Conservation (phyloP, 2,797 vertebrate genomes). For the Pseudocheirus occidentalis region DNA sequence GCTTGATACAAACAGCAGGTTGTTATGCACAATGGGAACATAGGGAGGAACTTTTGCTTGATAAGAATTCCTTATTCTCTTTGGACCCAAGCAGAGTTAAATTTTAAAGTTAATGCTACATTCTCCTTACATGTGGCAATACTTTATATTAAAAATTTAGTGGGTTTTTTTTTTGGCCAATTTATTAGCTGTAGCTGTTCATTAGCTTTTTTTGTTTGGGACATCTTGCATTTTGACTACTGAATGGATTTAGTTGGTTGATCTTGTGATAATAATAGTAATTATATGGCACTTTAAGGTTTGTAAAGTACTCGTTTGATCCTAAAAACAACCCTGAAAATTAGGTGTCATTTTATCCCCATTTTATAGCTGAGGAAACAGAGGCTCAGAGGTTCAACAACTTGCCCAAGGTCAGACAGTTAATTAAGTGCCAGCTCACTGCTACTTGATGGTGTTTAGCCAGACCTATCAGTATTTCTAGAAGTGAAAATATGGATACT, state of each 20-base stretch:
- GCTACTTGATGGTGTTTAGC: background rate
- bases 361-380: background rate
- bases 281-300: background rate
- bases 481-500: background rate
- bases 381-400: background rate
- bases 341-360: background rate
- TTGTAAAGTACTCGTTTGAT: background rate
- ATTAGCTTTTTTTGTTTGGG: background rate
- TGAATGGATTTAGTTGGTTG: background rate
- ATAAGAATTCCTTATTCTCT: background rate
- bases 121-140: slow-evolving; percentile 41
- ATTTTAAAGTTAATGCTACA: slow-evolving; percentile 10
- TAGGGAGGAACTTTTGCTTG: background rate
- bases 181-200: background rate
- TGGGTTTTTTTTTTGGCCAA: background rate
- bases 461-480: background rate
- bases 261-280: background rate
- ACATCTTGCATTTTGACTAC: background rate
- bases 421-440: background rate
- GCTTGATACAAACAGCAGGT: background rate
- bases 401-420: background rate
- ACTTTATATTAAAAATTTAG: slow-evolving; percentile 1
- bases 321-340: background rate
- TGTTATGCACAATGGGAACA: background rate
- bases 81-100: background rate